These are phyloP conservation scores for Boloria euphrosyne DNA, from an alignment of 2,888 invertebrate genomes.

Conservation along the genomic window DNA sequence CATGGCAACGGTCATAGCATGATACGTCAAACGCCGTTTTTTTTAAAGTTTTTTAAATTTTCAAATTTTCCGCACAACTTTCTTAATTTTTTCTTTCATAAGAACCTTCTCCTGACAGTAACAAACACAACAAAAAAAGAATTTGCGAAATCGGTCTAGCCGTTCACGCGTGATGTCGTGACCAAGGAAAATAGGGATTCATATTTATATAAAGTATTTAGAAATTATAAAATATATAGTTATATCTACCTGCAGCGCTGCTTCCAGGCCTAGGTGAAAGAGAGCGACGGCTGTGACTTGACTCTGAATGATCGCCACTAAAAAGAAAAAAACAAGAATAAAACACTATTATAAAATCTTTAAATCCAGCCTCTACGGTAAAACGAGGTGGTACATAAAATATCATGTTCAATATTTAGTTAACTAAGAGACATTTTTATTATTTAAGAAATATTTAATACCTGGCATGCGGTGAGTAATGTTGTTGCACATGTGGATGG, in stretches of 20 bases:
- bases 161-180: too few species aligned
- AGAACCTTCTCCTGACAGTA: too few species aligned
- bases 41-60: too few species aligned
- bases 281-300: slow-evolving; percentile 54
- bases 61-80: too few species aligned
- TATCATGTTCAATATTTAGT: not conserved
- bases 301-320: slow-evolving; percentile 51
- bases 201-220: too few species aligned
- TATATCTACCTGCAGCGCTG: slow-evolving; percentile 57
- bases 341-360: not conserved
- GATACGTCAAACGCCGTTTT: too few species aligned
- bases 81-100: too few species aligned
- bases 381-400: not conserved
- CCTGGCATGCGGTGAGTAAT: slow-evolving; percentile 5
- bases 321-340: slow-evolving; percentile 31
- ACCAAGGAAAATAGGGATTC: too few species aligned
- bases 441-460: not conserved
- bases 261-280: slow-evolving; percentile 63
- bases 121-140: too few species aligned
- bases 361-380: not conserved
- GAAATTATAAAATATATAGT: slow-evolving; percentile 4
- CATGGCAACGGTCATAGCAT: too few species aligned
- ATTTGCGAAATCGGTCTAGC: too few species aligned
- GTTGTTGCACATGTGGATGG: slow-evolving; percentile 31
- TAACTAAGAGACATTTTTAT: not conserved